Percentiles rank a stretch among this genome's conserved stretches.
These are phyloP conservation scores for Thereva nobilitata DNA, from an alignment of 2,888 invertebrate species.

Conservation along the genomic window DNA sequence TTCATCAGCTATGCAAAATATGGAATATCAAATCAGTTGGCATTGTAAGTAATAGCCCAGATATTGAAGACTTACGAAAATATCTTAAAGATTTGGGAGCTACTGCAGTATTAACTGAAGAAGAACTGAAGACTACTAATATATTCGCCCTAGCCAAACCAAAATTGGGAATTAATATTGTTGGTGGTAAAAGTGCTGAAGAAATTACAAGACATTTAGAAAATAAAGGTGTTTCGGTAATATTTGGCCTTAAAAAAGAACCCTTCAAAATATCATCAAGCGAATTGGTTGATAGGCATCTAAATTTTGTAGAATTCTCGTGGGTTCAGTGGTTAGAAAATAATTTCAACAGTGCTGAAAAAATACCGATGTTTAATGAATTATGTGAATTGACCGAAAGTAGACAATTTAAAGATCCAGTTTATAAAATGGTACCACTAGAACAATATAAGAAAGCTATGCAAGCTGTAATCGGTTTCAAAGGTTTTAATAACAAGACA, in stretches of 20 bases:
- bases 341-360: conserved; percentile 62
- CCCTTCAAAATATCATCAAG: conserved; percentile 83
- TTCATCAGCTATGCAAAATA: conserved; percentile 84
- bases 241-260: conserved; percentile 92
- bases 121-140: conserved; percentile 68
- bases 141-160: conserved; percentile 70
- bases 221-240: conserved; percentile 78
- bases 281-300: conserved; percentile 81
- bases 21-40: conserved; percentile 83
- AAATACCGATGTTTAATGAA: conserved; percentile 75
- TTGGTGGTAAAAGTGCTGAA: conserved; percentile 87
- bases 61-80: conserved; percentile 67
- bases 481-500: conserved; percentile 80
- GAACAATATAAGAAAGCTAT: conserved; percentile 76
- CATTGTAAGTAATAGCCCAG: conserved; percentile 79
- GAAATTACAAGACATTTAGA: conserved; percentile 77
- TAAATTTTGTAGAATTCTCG: conserved; percentile 84
- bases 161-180: conserved; percentile 87
- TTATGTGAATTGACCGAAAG: conserved; percentile 71
- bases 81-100: conserved; percentile 79
- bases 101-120: conserved; percentile 81
- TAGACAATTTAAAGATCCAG: conserved; percentile 74
- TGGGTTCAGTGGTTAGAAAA: conserved; percentile 82
- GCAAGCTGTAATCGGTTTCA: conserved; percentile 66
- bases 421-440: conserved; percentile 71